phyloP scores from a whole-genome alignment of 2,797 vertebrate species.

The Sebastes ruberrimus region DNA sequence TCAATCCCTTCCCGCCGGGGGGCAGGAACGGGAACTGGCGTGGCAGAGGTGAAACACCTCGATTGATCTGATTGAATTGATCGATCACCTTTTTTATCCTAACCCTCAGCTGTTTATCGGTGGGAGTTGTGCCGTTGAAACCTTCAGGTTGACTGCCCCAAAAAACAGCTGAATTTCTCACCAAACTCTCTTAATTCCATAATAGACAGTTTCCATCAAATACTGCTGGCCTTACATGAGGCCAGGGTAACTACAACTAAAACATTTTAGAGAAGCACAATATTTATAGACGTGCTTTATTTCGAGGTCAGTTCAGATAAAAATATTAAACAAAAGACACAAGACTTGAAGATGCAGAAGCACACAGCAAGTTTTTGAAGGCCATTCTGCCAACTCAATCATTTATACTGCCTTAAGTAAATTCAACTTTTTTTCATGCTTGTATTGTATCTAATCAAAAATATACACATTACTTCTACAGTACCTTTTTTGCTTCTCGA shows the following conservation, averaged over 20 bases:
- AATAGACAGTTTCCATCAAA: neutral
- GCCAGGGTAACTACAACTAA: neutral
- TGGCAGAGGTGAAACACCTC: slow-evolving; percentile 82
- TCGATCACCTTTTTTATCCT: slow-evolving; percentile 44
- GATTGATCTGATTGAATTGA: slow-evolving; percentile 58
- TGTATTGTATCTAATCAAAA: neutral
- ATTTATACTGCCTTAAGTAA: neutral
- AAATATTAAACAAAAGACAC: neutral
- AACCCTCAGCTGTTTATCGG: slow-evolving; percentile 27
- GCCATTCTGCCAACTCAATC: neutral
- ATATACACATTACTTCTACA: neutral
- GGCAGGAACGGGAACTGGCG: slow-evolving; percentile 80
- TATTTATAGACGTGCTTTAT: neutral
- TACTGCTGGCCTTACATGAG: neutral
- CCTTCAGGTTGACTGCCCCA: neutral
- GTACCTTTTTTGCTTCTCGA: neutral
- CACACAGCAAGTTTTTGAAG: neutral
- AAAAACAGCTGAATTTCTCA: slow-evolving; percentile 4
- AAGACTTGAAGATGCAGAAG: neutral
- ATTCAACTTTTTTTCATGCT: neutral
- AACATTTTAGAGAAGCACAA: neutral
- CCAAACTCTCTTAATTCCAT: neutral
- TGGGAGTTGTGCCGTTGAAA: slow-evolving; percentile 27
- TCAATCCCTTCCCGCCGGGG: slow-evolving; percentile 81
- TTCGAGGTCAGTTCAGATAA: neutral